phyloP scores from a whole-genome alignment of 2,113 vertebrate species.

The Pedionomus torquatus region DNA sequence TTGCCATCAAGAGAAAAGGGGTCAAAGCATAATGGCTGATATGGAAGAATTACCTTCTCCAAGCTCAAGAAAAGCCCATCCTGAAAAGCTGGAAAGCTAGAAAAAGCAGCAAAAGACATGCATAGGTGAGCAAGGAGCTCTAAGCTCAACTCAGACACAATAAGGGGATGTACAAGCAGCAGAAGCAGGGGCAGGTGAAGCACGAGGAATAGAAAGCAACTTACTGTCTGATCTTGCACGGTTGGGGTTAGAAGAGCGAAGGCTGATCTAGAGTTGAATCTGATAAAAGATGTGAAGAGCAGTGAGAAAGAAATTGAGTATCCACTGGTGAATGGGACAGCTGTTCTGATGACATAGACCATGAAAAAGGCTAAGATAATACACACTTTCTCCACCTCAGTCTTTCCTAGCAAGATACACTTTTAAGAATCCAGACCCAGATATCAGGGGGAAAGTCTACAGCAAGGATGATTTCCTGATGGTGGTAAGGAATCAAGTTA shows the following conservation, averaged over 20 bases:
- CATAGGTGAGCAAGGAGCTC: rapidly evolving
- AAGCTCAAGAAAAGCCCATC: neutral
- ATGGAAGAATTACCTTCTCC: neutral
- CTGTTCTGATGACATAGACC: neutral
- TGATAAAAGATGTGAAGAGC: neutral
- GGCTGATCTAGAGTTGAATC: neutral
- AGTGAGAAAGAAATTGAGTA: neutral
- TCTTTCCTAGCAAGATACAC: neutral
- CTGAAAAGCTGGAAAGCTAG: neutral
- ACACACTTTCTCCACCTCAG: neutral
- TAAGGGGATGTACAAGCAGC: neutral
- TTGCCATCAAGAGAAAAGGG: too few species aligned
- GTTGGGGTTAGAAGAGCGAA: neutral
- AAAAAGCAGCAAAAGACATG: neutral
- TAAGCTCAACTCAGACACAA: neutral
- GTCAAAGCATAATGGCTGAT: neutral
- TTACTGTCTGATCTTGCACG: neutral
- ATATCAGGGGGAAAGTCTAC: neutral
- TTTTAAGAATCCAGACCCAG: neutral
- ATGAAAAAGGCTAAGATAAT: neutral
- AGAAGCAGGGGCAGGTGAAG: neutral
- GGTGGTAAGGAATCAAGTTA: neutral
- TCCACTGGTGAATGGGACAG: neutral
- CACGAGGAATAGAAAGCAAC: neutral
- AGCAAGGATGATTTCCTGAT: neutral